A percentile compares a stretch with the other conserved stretches of the same genome.
phyloP scores from a whole-genome alignment of 2,797 vertebrate genomes.

The Euphonia xanthogaster region DNA sequence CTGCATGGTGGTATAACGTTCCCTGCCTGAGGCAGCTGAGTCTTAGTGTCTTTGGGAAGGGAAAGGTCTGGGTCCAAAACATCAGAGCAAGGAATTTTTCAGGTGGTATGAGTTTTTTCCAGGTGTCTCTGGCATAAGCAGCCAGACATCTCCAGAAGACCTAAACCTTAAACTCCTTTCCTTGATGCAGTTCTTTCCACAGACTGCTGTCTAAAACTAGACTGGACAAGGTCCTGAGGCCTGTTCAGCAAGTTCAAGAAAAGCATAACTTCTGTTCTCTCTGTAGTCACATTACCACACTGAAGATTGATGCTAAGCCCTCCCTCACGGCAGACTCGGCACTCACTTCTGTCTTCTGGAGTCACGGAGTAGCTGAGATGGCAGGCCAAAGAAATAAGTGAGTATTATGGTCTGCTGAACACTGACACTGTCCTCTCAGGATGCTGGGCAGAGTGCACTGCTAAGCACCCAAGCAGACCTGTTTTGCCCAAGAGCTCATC shows the following conservation, averaged over 20 bases:
- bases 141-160: neutral
- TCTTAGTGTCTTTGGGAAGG: neutral
- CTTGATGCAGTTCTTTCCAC: neutral
- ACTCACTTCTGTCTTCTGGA: constrained; percentile 83
- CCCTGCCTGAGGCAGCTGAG: neutral
- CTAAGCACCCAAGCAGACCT: neutral
- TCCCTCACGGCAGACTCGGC: constrained; percentile 77
- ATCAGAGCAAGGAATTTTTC: neutral
- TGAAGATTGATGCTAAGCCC: constrained; percentile 94
- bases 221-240: neutral
- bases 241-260: neutral
- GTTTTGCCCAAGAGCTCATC: neutral
- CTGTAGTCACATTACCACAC: constrained; percentile 88
- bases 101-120: neutral
- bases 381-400: constrained; percentile 96
- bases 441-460: neutral
- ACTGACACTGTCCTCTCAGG: neutral
- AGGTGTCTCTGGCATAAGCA: neutral
- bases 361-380: constrained; percentile 92
- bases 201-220: neutral
- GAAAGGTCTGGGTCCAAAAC: neutral
- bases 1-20: neutral
- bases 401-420: constrained; percentile 60
- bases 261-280: neutral
- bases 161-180: neutral